Evolutionary conservation across 2,797 vertebrate genomes (phyloP).

Genomic region (Rhynchonycteris naso): DNA sequence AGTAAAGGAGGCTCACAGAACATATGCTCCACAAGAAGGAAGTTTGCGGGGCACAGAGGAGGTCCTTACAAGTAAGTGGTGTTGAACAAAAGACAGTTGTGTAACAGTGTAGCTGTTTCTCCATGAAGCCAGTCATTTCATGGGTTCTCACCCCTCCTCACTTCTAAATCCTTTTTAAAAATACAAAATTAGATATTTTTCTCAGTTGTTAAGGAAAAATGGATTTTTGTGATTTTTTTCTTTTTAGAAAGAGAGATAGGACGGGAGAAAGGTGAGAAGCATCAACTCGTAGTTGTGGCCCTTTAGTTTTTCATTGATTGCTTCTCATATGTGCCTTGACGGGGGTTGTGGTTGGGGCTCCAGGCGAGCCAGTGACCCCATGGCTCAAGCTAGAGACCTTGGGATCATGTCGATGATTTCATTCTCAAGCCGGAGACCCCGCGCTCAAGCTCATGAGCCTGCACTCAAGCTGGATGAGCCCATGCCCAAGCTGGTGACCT

Average conservation of each 20-base stretch:
- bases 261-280: too few relatives aligned
- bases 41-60: not conserved
- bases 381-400: too few relatives aligned
- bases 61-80: not conserved
- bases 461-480: too few relatives aligned
- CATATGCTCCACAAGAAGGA: not conserved
- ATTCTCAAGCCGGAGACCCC: too few relatives aligned
- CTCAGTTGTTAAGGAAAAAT: slow-evolving; percentile 33
- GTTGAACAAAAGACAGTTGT: not conserved
- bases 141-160: not conserved
- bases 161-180: not conserved
- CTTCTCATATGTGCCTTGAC: too few relatives aligned
- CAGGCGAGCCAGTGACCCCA: too few relatives aligned
- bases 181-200: slow-evolving; percentile 44
- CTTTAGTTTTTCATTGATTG: too few relatives aligned
- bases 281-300: too few relatives aligned
- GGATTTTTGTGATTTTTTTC: not conserved
- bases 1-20: not conserved
- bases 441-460: too few relatives aligned
- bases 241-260: not conserved
- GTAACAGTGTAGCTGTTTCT: not conserved
- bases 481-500: too few relatives aligned
- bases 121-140: not conserved
- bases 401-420: too few relatives aligned
- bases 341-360: too few relatives aligned